Percentiles rank a stretch among this genome's conserved stretches.
phyloP scores from a whole-genome alignment of 2,888 invertebrate genomes.

The Pherbina coryleti region DNA sequence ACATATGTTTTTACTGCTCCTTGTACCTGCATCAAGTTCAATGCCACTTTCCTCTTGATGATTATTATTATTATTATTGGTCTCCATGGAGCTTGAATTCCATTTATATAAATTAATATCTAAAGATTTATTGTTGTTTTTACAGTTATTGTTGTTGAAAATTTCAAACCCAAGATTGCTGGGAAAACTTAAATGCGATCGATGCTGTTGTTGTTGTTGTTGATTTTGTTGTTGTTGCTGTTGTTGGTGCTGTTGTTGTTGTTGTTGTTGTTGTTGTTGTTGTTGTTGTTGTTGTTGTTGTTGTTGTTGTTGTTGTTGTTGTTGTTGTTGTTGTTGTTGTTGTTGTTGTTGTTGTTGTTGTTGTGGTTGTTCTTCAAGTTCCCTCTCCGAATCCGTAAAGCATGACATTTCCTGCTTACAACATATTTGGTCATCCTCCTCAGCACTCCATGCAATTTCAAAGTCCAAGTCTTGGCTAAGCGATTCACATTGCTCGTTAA shows the following conservation, averaged over 20 bases:
- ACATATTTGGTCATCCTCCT: constrained; percentile 56
- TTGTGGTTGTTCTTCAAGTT: background rate
- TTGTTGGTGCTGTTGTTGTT: background rate
- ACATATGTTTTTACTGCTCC: constrained; percentile 10
- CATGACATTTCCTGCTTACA: background rate
- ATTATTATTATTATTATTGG: constrained; percentile 3
- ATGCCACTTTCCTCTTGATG: constrained; percentile 34
- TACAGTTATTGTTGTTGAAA: constrained; percentile 14
- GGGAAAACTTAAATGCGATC: constrained; percentile 28
- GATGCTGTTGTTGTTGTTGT: constrained; percentile 13
- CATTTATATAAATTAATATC: constrained; percentile 11
- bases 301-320: constrained; percentile 8
- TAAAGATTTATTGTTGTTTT: background rate
- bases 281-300: background rate
- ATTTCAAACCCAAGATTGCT: constrained; percentile 28
- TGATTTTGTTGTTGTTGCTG: background rate
- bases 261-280: constrained; percentile 15
- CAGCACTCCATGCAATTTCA: constrained; percentile 65
- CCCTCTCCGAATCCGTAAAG: constrained; percentile 13
- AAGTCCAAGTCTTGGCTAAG: constrained; percentile 60
- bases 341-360: constrained; percentile 3
- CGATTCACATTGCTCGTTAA: constrained; percentile 66
- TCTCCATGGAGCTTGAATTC: constrained; percentile 34
- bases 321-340: constrained; percentile 4
- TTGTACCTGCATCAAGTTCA: constrained; percentile 24